These are phyloP conservation scores for Spialia ferax DNA, from an alignment of 2,888 invertebrate genomes.

Conservation along the genomic window DNA sequence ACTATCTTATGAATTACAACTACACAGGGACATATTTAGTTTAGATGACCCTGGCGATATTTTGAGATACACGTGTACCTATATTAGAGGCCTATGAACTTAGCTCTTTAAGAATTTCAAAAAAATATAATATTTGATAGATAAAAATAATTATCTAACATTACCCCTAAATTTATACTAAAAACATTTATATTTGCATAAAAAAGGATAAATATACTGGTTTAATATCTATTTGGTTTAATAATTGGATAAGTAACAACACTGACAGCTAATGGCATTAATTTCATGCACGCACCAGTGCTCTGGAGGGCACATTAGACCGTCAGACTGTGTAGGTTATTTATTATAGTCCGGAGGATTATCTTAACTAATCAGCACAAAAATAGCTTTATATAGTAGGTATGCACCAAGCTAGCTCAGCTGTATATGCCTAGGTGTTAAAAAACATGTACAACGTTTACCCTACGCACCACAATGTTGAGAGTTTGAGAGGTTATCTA, in stretches of 20 bases:
- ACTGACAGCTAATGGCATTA: background rate
- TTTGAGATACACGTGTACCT: slow-evolving; percentile 1
- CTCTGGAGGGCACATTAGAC: background rate
- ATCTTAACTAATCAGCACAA: no score
- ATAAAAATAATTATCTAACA: background rate
- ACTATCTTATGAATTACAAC: slow-evolving; percentile 12
- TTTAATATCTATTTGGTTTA: background rate
- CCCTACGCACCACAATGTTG: background rate
- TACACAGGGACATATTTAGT: background rate
- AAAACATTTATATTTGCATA: no score
- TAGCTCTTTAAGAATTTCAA: no score
- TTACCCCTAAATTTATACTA: background rate
- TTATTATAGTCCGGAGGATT: no score
- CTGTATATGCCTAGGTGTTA: background rate
- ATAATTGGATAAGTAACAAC: background rate
- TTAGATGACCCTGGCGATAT: slow-evolving; percentile 18
- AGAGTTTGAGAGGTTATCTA: slow-evolving; percentile 6
- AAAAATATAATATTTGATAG: background rate
- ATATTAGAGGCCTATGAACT: slow-evolving; percentile 4
- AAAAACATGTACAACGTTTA: background rate
- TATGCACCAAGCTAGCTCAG: no score
- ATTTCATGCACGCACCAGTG: slow-evolving; percentile 1
- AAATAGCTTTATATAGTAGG: no score
- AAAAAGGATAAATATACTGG: background rate
- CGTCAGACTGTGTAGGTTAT: background rate